These are phyloP conservation scores for Ephialtes manifestator DNA, from an alignment of 2,888 invertebrate species.

Conservation along the genomic window DNA sequence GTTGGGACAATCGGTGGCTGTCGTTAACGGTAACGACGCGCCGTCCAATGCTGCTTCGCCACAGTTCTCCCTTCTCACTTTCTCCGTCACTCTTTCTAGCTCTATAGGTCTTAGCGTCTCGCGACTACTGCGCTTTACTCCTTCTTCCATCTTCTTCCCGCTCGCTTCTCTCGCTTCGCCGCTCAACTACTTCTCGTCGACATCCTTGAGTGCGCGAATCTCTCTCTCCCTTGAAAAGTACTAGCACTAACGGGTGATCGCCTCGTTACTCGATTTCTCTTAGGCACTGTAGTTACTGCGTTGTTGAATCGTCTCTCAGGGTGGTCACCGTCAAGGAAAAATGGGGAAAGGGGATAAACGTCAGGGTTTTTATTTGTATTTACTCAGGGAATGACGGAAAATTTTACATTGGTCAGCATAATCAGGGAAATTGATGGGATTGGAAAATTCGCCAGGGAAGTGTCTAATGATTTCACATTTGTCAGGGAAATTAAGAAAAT, in stretches of 20 bases:
- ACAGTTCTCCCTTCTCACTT: conserved; percentile 66
- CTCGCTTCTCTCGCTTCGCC: conserved; percentile 55
- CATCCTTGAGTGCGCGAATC: conserved; percentile 38
- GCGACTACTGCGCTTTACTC: conserved; percentile 55
- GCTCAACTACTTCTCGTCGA: conserved; percentile 50
- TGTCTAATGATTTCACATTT: too few species aligned
- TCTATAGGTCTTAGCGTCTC: conserved; percentile 25
- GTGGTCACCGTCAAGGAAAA: not conserved
- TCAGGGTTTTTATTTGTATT: too few species aligned
- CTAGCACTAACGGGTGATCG: conserved; percentile 31
- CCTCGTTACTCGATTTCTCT: conserved; percentile 2
- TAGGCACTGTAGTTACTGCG: conserved; percentile 5
- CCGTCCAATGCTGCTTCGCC: conserved; percentile 79
- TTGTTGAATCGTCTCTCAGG: not conserved
- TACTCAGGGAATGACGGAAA: too few species aligned
- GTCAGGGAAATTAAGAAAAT: too few species aligned
- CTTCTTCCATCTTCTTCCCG: conserved; percentile 61
- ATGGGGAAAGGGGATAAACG: not conserved
- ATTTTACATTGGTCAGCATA: too few species aligned
- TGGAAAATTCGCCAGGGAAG: too few species aligned
- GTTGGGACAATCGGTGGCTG: conserved; percentile 83
- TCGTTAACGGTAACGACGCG: conserved; percentile 83
- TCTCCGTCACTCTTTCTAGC: conserved; percentile 35
- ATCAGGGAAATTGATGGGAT: too few species aligned
- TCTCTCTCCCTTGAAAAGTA: conserved; percentile 44